Evolutionary conservation across 2,888 invertebrate species (phyloP), one percentile per base, ranked within the genome.

Genomic region (Patella ulyssiponensis): DNA sequence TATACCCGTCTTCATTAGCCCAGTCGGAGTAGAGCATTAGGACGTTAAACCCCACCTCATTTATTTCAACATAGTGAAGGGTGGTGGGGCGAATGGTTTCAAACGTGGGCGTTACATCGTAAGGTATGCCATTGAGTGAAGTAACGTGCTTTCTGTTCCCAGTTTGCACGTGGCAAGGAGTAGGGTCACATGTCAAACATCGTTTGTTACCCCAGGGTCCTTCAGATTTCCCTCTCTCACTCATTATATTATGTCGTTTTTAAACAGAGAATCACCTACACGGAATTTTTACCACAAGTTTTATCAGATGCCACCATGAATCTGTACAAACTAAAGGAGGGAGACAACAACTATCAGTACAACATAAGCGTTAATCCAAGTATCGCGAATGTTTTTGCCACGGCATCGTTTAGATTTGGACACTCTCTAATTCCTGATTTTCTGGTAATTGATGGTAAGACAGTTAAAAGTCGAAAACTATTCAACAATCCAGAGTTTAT

Each of bases 41-140:
- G n/a, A n/a, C n/a, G n/a, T n/a, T n/a, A n/a, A n/a, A n/a, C n/a
- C n/a, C n/a, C n/a, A n/a, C n/a, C n/a, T n/a, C n/a, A n/a, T n/a
- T n/a, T n/a, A n/a, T n/a, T n/a, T n/a, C n/a, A n/a, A n/a, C n/a
- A n/a, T n/a, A n/a, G n/a, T n/a, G n/a, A n/a, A n/a, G n/a, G n/a
- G n/a, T n/a, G n/a, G n/a, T n/a, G n/a, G n/a, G n/a, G 27, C 1
- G 27, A 27, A 73, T 52, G 54, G 69, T 71, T 64, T 78, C 56
- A 69, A 75, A 58, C 1, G 1, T 3, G 20, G 2, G 27, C 69
- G 14, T 12, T 69, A 69, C 17, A n/a, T 33, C 20, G 69, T 5
- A 33, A n/a, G 69, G 23, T 27, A 27, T 27, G 27, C 2, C 27
- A 27, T 3, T 27, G n/a, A n/a, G n/a, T n/a, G n/a, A n/a, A n/a